These are phyloP conservation scores for Machimus rusticus DNA, from an alignment of 2,888 invertebrate species.

Conservation along the genomic window DNA sequence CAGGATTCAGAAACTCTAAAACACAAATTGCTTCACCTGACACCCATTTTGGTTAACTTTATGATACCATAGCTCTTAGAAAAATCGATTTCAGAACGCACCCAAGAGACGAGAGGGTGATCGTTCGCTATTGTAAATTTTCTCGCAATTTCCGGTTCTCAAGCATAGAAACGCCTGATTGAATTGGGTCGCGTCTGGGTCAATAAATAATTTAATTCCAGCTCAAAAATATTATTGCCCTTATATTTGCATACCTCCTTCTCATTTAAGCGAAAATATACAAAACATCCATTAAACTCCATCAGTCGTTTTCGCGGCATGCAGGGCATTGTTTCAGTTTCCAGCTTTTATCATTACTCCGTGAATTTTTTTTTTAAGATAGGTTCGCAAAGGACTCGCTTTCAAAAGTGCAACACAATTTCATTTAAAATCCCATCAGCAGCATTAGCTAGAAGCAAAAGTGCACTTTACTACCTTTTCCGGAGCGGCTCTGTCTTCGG, in stretches of 20 bases:
- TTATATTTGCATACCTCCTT: background rate
- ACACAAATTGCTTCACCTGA: background rate
- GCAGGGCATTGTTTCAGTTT: background rate
- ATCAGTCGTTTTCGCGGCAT: background rate
- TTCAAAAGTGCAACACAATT: background rate
- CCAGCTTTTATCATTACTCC: background rate
- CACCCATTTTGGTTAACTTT: background rate
- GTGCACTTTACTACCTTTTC: background rate
- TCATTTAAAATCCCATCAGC: background rate
- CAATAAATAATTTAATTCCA: background rate
- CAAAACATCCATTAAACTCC: background rate
- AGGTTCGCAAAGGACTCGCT: background rate
- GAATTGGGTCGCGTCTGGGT: background rate
- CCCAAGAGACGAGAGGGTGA: background rate
- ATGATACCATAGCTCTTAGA: background rate
- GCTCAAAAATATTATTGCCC: background rate
- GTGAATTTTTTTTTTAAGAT: background rate
- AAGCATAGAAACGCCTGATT: background rate
- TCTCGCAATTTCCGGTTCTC: background rate
- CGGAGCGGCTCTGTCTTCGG: background rate
- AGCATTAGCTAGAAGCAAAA: background rate
- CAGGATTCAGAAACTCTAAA: background rate
- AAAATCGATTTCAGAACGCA: background rate
- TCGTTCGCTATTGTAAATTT: background rate
- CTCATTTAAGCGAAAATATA: background rate